Evolutionary conservation across 2,797 vertebrate species (phyloP).

Genomic region (Paratrypauchen microcephalus): DNA sequence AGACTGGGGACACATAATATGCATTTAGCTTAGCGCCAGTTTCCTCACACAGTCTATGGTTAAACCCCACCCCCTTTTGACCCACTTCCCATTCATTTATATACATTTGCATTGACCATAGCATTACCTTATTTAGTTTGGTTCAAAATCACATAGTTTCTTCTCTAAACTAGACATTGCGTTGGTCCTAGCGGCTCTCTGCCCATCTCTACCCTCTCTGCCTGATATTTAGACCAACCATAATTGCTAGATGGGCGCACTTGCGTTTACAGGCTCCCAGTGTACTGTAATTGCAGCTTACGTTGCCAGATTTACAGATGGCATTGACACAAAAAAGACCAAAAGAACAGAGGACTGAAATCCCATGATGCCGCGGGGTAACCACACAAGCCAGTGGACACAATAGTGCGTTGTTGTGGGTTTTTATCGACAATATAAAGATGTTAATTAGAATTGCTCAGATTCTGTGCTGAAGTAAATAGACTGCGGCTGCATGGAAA

Average conservation of each 20-base stretch:
- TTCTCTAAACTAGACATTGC: constrained; percentile 36
- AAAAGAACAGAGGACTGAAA: constrained; percentile 43
- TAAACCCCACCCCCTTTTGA: constrained; percentile 2
- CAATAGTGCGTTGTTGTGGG: constrained; percentile 42
- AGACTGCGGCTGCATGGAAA: no score
- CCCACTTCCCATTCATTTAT: neutral
- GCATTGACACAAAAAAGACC: constrained; percentile 59
- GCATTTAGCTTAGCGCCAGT: neutral
- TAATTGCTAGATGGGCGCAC: constrained; percentile 71
- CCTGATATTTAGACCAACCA: constrained; percentile 68
- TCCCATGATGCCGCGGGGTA: constrained; percentile 41
- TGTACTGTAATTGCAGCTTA: constrained; percentile 63
- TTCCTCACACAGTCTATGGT: neutral
- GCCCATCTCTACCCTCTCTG: constrained; percentile 51
- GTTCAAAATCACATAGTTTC: constrained; percentile 20
- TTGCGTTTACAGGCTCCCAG: constrained; percentile 63
- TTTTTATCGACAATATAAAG: constrained; percentile 39
- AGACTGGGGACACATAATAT: neutral
- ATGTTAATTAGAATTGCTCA: neutral
- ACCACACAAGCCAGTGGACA: constrained; percentile 47
- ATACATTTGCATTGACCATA: neutral
- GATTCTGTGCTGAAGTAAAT: no score
- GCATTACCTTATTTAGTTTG: neutral
- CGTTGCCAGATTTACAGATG: constrained; percentile 66
- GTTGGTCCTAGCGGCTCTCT: constrained; percentile 33